Conservation (phyloP, 1,140 invertebrate genomes). For the Copidosoma floridanum region DNA sequence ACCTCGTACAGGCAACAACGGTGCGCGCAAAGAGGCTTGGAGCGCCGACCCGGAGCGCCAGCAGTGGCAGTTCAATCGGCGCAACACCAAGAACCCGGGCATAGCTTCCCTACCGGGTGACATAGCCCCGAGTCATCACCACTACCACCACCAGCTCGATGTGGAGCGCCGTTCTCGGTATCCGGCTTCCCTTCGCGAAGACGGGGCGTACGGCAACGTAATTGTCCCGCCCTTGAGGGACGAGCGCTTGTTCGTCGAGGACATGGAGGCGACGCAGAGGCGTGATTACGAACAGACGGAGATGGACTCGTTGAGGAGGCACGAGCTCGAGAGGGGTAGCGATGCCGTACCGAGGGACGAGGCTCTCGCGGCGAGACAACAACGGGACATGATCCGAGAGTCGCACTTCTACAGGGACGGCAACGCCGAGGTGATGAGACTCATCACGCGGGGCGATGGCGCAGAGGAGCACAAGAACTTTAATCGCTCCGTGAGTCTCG, state of each 20-base stretch:
- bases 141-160: not conserved
- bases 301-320: slow-evolving; percentile 68
- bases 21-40: slow-evolving; percentile 72
- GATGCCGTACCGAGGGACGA: slow-evolving; percentile 51
- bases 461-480: slow-evolving; percentile 53
- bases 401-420: slow-evolving; percentile 78
- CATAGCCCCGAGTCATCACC: slow-evolving; percentile 26
- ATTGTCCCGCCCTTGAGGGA: not conserved
- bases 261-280: slow-evolving; percentile 54
- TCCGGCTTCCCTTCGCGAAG: not conserved
- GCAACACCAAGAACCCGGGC: slow-evolving; percentile 55
- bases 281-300: slow-evolving; percentile 54
- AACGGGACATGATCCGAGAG: slow-evolving; percentile 57
- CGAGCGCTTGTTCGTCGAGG: slow-evolving; percentile 26
- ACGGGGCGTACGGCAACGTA: not conserved
- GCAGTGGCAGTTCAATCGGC: slow-evolving; percentile 73
- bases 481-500: no score
- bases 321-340: slow-evolving; percentile 75
- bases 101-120: slow-evolving; percentile 50
- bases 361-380: slow-evolving; percentile 30
- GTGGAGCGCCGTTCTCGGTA: slow-evolving; percentile 5
- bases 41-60: slow-evolving; percentile 70
- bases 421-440: slow-evolving; percentile 75
- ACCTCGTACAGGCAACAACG: slow-evolving; percentile 61
- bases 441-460: slow-evolving; percentile 70